These are phyloP conservation scores for Venustoraphidia nigricollis DNA, from an alignment of 2,888 invertebrate genomes.

Conservation along the genomic window DNA sequence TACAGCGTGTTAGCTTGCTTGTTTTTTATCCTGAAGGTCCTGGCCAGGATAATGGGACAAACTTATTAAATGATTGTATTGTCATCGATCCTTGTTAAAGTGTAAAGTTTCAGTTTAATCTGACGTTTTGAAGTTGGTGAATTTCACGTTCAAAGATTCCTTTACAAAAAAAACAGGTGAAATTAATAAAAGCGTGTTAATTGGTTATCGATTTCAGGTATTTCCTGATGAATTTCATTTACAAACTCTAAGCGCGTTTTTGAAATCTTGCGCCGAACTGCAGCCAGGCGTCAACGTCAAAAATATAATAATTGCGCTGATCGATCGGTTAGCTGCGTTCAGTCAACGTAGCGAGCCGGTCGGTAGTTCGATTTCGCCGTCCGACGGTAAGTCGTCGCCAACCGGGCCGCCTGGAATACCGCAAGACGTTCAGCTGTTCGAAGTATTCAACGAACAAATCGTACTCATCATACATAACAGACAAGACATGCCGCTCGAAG, in stretches of 20 bases:
- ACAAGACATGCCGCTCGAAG: constrained; percentile 89
- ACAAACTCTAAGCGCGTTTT: constrained; percentile 84
- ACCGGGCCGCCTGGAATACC: constrained; percentile 42
- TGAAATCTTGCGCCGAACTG: constrained; percentile 93
- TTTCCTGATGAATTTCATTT: constrained; percentile 99
- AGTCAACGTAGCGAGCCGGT: constrained; percentile 59
- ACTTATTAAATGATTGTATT: too few relatives aligned
- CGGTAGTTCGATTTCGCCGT: constrained; percentile 17
- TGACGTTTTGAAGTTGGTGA: too few relatives aligned
- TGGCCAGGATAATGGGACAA: too few relatives aligned
- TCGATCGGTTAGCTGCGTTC: constrained; percentile 76
- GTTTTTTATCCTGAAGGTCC: too few relatives aligned
- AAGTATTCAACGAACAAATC: constrained; percentile 96
- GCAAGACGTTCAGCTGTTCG: constrained; percentile 85
- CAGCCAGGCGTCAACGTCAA: constrained; percentile 95
- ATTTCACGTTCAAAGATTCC: too few relatives aligned
- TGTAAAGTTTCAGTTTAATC: too few relatives aligned
- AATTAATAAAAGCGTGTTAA: constrained; percentile 6
- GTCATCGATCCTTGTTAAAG: too few relatives aligned
- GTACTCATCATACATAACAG: constrained; percentile 87
- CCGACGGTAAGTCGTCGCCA: background rate
- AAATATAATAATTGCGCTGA: constrained; percentile 92
- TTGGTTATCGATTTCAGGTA: constrained; percentile 35
- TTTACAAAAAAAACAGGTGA: too few relatives aligned
- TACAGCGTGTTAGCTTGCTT: too few relatives aligned